Conservation (phyloP, 2,797 vertebrate genomes). For the Dermochelys coriacea region DNA sequence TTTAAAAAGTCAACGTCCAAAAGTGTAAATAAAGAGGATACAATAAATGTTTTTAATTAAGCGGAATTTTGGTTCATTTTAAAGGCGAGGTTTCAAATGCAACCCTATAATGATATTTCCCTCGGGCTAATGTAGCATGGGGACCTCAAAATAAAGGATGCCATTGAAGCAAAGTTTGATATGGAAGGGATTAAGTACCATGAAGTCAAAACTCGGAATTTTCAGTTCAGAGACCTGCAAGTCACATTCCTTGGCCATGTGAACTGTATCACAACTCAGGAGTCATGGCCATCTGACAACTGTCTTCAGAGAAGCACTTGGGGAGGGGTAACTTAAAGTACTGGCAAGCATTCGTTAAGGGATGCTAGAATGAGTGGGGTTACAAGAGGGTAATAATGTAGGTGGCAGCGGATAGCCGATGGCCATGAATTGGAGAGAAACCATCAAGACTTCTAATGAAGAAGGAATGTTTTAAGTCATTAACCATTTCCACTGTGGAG, state of each 20-base stretch:
- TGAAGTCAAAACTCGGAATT: constrained; percentile 39
- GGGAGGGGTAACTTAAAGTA: constrained; percentile 52
- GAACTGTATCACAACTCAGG: constrained; percentile 13
- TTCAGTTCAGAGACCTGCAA: background rate
- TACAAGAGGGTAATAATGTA: background rate
- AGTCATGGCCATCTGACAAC: constrained; percentile 32
- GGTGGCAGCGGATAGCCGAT: constrained; percentile 23
- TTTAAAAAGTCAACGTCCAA: background rate
- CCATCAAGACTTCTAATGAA: accelerated
- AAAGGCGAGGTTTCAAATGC: background rate
- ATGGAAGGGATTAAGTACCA: background rate
- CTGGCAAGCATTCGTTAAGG: background rate
- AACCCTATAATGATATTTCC: background rate
- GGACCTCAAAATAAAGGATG: constrained; percentile 22
- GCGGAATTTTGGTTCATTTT: constrained; percentile 19
- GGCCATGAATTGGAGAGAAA: background rate
- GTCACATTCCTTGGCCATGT: constrained; percentile 33
- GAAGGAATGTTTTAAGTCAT: background rate
- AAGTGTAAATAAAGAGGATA: background rate
- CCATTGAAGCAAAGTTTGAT: constrained; percentile 31
- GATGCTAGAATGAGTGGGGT: constrained; percentile 53
- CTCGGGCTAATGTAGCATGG: background rate
- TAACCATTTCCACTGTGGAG: background rate
- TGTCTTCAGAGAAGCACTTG: background rate
- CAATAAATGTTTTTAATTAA: background rate